Conservation (phyloP, 2,113 vertebrate species). For the Callipepla californica region DNA sequence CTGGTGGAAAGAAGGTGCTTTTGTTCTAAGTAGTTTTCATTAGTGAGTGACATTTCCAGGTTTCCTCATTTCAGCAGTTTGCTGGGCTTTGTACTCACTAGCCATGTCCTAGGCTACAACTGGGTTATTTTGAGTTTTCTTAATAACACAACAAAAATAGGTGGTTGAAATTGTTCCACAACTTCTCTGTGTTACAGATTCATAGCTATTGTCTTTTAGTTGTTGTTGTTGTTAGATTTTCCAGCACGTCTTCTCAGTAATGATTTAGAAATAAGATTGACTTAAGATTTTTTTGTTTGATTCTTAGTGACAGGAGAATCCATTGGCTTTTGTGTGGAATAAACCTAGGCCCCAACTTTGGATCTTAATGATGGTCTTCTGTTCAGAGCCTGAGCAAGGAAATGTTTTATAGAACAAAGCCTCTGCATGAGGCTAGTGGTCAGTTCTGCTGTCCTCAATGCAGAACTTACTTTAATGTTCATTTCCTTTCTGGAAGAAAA, state of each 20-base stretch:
- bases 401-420: neutral
- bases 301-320: neutral
- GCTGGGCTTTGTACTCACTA: neutral
- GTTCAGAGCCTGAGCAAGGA: neutral
- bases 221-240: neutral
- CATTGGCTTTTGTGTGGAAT: neutral
- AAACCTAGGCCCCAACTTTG: neutral
- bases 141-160: neutral
- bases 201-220: neutral
- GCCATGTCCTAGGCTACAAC: neutral
- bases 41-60: neutral
- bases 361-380: neutral
- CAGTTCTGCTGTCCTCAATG: neutral
- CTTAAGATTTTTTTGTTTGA: neutral
- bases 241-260: neutral
- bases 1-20: neutral
- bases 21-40: neutral
- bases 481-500: neutral
- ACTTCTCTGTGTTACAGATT: neutral
- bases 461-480: neutral
- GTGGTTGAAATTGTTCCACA: neutral
- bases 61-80: neutral
- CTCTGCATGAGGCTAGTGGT: neutral
- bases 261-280: neutral
- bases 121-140: neutral